phyloP scores from a whole-genome alignment of 2,888 invertebrate species.

The Chironomus riparius region DNA sequence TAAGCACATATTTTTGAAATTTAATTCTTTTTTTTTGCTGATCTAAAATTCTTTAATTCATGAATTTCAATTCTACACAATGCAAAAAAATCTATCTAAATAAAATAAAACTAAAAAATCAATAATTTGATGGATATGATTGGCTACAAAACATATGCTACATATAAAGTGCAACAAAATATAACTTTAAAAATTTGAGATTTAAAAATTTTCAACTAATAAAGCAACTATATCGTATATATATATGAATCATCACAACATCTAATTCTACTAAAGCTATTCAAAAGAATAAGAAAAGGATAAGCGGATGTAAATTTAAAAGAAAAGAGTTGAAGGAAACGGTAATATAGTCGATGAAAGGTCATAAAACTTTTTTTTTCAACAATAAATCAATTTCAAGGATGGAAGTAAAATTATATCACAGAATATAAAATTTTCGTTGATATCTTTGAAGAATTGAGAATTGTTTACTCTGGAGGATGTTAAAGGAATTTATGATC shows the following conservation, averaged over 20 bases:
- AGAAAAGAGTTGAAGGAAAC: too few species aligned
- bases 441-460: too few species aligned
- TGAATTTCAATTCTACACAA: not conserved
- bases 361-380: too few species aligned
- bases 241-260: too few species aligned
- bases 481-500: too few species aligned
- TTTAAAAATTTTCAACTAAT: not conserved
- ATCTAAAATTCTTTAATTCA: too few species aligned
- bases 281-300: not conserved
- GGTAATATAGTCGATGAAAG: not conserved
- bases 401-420: too few species aligned
- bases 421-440: too few species aligned
- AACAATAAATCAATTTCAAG: too few species aligned
- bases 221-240: slow-evolving; percentile 3
- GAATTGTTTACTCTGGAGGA: too few species aligned
- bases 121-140: not conserved
- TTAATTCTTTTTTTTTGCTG: not conserved
- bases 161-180: not conserved
- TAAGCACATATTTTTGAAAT: not conserved
- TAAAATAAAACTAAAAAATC: not conserved
- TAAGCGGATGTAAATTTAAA: not conserved
- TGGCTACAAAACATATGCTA: too few species aligned
- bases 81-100: not conserved
- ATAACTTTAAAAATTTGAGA: not conserved
- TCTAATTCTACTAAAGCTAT: not conserved